Base-by-base conservation (phyloP, 2,888 invertebrate species). In the Polymixis lichenea region DNA sequence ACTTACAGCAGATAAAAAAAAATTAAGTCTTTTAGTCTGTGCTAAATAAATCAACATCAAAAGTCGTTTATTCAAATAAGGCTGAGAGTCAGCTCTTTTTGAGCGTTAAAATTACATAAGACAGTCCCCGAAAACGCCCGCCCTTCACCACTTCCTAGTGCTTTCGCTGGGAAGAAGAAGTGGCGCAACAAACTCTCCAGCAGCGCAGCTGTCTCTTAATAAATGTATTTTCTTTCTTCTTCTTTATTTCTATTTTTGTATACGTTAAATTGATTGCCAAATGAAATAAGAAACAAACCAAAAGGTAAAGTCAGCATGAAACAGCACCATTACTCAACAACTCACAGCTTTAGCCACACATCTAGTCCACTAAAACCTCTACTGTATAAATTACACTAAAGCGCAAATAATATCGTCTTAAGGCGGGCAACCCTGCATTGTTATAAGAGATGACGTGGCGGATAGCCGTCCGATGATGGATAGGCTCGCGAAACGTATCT, bases 401-500 rank as follows among this genome's bases (percentile, higher is more conserved):
- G 74, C 80, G 72, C 65, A 81, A 87, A 88, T 82, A 79, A 84
- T 82, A 84, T 75, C 77, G 72, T 72, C 75, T 66, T 71, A 67
- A 72, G 79, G 32, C 75, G 55, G 82, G 64, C 80, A 83, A 73
- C 86, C 83, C 87, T 84, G 83, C 70, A 72, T 85, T 85, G 83
- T 84, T 78, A 76, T 64, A 81, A 77, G 77, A 80, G 78, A 87
- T 88, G 86, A 87, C 86, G 86, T 53, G 74, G 83, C 86, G 72
- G 85, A 89, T 88, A 88, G 78, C 71, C 67, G 73, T 58, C 72
- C 77, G 85, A 87, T 90, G 90, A 91, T 89, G 86, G 88, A 91
- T 91, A 77, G 82, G 79, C 73, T 71, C 77, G 76, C 78, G 82
- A 87, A 83, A 80, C 83, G 72, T 87, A 89, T 87, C 86, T 86